These are phyloP conservation scores for Pholis gunnellus DNA, from an alignment of 2,113 vertebrate species.

Conservation along the genomic window DNA sequence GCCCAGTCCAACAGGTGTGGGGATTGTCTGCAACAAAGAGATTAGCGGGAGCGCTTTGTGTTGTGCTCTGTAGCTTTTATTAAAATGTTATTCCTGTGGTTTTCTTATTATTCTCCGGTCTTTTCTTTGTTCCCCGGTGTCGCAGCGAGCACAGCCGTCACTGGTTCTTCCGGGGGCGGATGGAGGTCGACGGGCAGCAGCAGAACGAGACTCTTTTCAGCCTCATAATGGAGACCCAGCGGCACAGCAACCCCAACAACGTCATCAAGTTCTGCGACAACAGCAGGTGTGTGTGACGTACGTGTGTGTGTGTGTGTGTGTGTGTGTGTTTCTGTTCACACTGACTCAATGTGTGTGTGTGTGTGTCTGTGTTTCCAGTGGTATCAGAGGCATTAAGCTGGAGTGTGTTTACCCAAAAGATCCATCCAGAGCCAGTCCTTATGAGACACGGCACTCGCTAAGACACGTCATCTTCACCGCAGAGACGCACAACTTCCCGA, in stretches of 20 bases:
- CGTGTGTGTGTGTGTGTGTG: conserved; percentile 27
- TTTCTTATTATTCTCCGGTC: background rate
- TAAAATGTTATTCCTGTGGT: too few species aligned
- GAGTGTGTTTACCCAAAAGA: conserved; percentile 84
- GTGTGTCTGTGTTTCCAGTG: conserved; percentile 77
- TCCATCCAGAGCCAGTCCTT: conserved; percentile 83
- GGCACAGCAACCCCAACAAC: conserved; percentile 90
- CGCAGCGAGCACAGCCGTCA: conserved; percentile 94
- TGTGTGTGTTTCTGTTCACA: conserved; percentile 3
- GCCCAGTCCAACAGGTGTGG: conserved; percentile 95
- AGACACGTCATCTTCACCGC: conserved; percentile 94
- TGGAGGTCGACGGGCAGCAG: conserved; percentile 87
- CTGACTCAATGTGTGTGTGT: background rate
- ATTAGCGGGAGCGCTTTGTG: conserved; percentile 17
- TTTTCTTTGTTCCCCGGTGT: background rate
- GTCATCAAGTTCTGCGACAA: conserved; percentile 96
- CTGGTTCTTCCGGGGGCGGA: conserved; percentile 93
- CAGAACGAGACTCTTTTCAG: conserved; percentile 87
- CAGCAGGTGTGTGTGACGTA: conserved; percentile 90
- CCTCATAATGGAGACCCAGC: conserved; percentile 92
- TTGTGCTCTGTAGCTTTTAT: background rate
- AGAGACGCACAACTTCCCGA: conserved; percentile 96
- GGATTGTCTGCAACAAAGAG: background rate
- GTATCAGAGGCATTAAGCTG: conserved; percentile 87
- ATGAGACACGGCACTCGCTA: conserved; percentile 76